These are phyloP conservation scores for Nothocercus julius DNA, from an alignment of 2,113 vertebrate genomes.

Conservation along the genomic window DNA sequence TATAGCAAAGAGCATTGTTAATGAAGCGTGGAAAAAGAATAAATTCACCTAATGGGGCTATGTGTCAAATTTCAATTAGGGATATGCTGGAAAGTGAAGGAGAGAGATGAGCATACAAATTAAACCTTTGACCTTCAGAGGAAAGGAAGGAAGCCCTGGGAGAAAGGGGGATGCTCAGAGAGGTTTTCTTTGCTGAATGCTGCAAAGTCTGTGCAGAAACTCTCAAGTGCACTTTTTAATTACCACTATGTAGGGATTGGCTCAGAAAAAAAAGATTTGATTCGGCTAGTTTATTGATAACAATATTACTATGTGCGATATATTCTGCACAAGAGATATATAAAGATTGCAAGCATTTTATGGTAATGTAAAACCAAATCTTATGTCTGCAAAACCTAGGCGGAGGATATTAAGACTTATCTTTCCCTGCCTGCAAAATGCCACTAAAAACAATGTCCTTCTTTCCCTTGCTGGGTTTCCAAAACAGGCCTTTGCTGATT, in stretches of 20 bases:
- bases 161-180: constrained; percentile 49
- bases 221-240: neutral
- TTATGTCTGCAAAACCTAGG: neutral
- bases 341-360: neutral
- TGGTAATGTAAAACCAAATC: neutral
- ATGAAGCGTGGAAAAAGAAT: constrained; percentile 82
- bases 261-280: neutral
- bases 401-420: neutral
- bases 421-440: neutral
- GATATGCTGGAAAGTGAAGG: constrained; percentile 70
- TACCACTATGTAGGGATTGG: neutral
- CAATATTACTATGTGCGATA: neutral
- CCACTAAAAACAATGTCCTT: neutral
- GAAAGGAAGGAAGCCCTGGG: constrained; percentile 51
- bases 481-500: neutral
- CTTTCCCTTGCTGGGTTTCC: neutral
- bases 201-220: neutral
- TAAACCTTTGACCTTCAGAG: constrained; percentile 82
- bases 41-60: constrained; percentile 83
- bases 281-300: constrained; percentile 17
- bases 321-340: neutral
- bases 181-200: constrained; percentile 23
- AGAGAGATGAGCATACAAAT: constrained; percentile 76
- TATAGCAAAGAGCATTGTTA: constrained; percentile 82
- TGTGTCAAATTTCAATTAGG: constrained; percentile 85